These are phyloP conservation scores for Ectropis crepuscularia DNA, from an alignment of 2,888 invertebrate species.

Conservation along the genomic window DNA sequence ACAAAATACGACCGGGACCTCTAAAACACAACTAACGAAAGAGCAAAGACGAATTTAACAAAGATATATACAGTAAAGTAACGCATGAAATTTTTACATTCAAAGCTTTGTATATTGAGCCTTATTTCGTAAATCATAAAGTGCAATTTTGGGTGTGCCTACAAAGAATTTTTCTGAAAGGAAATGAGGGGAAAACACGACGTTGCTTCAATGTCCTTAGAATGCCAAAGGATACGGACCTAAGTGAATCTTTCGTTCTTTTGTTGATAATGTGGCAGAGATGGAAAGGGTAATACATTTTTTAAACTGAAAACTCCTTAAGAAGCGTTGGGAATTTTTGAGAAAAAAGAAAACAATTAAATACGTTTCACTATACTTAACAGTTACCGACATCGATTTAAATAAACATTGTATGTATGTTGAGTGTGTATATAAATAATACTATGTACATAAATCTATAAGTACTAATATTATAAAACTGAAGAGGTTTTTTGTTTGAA, in stretches of 20 bases:
- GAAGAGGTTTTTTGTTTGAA: too few species aligned
- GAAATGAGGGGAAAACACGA: constrained; percentile 2
- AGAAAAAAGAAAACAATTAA: too few species aligned
- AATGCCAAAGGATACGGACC: constrained; percentile 15
- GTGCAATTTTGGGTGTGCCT: neutral
- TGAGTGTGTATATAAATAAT: too few species aligned
- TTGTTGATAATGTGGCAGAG: neutral
- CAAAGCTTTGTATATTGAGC: neutral
- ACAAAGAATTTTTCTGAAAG: constrained; percentile 3
- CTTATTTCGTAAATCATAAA: neutral
- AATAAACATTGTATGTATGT: too few species aligned
- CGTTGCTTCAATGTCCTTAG: constrained; percentile 12
- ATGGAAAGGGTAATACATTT: too few species aligned
- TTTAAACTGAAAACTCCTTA: too few species aligned
- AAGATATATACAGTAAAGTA: constrained; percentile 17
- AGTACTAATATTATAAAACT: too few species aligned
- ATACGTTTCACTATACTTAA: too few species aligned
- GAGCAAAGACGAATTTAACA: constrained; percentile 16
- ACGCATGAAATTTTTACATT: constrained; percentile 1
- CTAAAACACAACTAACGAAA: constrained; percentile 19
- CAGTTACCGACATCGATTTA: too few species aligned
- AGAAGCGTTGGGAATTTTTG: too few species aligned
- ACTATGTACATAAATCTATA: too few species aligned
- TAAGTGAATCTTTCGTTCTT: constrained; percentile 8
- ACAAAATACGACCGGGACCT: neutral